Conservation (phyloP, 2,113 vertebrate species). For the Mungos mungo region DNA sequence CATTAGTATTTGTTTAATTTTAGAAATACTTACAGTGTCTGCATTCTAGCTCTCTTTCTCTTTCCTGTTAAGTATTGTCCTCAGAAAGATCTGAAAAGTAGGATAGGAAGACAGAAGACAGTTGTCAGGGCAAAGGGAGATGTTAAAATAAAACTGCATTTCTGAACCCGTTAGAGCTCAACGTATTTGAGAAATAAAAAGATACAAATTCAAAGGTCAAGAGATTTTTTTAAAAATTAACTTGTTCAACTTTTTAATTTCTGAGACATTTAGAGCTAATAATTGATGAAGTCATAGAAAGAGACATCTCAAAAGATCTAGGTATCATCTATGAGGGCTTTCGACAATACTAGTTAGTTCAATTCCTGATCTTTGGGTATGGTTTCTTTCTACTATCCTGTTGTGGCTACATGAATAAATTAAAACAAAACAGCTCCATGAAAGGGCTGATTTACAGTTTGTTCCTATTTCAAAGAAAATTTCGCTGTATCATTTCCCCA, state of each 20-base stretch:
- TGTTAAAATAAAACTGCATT: slow-evolving; percentile 5
- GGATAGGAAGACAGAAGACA: not conserved
- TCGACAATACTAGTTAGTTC: not conserved
- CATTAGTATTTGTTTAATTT: not conserved
- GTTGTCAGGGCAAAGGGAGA: not conserved
- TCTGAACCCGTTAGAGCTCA: not conserved
- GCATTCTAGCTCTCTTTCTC: not conserved
- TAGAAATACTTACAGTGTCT: not conserved
- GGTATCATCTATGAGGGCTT: not conserved
- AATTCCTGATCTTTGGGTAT: not conserved
- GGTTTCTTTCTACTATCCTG: not conserved
- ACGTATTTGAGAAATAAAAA: slow-evolving; percentile 1
- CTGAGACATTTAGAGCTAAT: not conserved
- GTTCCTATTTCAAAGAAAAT: slow-evolving; percentile 55
- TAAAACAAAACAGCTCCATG: not conserved
- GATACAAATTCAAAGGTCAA: not conserved
- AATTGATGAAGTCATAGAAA: not conserved
- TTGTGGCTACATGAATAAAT: not conserved
- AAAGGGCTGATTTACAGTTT: slow-evolving; percentile 25
- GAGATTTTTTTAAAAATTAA: not conserved
- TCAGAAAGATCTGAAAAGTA: not conserved
- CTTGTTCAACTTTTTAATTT: not conserved
- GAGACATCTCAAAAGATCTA: not conserved
- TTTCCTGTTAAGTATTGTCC: not conserved
- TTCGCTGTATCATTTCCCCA: not conserved